These are phyloP conservation scores for Drosophila meridiana DNA, from an alignment of 2,888 invertebrate genomes.

Conservation along the genomic window DNA sequence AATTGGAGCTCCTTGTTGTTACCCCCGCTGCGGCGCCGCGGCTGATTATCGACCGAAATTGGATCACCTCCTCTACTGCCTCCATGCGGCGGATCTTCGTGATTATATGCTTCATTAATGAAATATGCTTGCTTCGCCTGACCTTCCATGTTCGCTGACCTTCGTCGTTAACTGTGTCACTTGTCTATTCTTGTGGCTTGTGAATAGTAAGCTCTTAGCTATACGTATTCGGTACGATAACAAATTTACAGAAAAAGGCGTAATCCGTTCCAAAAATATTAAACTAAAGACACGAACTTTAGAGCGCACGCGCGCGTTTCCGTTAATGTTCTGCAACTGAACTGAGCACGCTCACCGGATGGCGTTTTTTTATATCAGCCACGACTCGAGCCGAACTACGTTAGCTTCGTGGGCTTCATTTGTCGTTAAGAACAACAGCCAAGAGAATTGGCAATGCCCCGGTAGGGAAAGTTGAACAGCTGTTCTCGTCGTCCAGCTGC, in stretches of 20 bases:
- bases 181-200: slow-evolving; percentile 10
- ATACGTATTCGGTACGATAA: slow-evolving; percentile 37
- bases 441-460: slow-evolving; percentile 54
- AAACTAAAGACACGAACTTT: slow-evolving; percentile 28
- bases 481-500: slow-evolving; percentile 65
- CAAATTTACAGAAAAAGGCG: slow-evolving; percentile 59
- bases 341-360: slow-evolving; percentile 74
- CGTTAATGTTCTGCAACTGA: slow-evolving; percentile 77
- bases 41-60: slow-evolving; percentile 45
- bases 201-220: background rate
- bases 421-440: slow-evolving; percentile 41
- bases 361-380: slow-evolving; percentile 67
- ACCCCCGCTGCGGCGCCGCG: slow-evolving; percentile 81
- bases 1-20: slow-evolving; percentile 77
- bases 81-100: slow-evolving; percentile 61
- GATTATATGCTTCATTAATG: slow-evolving; percentile 74
- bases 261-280: slow-evolving; percentile 5
- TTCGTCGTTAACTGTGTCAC: slow-evolving; percentile 59
- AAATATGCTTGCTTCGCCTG: slow-evolving; percentile 76
- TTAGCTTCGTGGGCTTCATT: slow-evolving; percentile 54
- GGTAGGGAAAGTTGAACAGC: slow-evolving; percentile 76
- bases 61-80: slow-evolving; percentile 34
- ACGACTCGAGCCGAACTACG: slow-evolving; percentile 32
- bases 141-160: slow-evolving; percentile 64
- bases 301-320: slow-evolving; percentile 70